phyloP scores from a whole-genome alignment of 23 tunicate genomes.

The Oikopleura dioica region DNA sequence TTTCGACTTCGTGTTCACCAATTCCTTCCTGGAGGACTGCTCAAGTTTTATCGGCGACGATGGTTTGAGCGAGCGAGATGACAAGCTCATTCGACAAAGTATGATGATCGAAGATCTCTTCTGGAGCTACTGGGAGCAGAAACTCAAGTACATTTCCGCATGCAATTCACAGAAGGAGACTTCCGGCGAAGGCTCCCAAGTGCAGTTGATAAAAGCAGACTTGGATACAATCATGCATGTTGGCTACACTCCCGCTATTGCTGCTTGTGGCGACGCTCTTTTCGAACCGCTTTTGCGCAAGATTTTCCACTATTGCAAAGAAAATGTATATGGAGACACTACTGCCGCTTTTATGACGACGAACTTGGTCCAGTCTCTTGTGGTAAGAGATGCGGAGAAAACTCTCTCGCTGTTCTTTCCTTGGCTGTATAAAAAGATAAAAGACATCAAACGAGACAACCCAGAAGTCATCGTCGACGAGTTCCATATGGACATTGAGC shows the following conservation, averaged over 20 bases:
- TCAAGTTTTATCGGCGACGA: background rate
- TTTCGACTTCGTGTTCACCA: constrained; percentile 2
- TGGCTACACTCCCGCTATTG: background rate
- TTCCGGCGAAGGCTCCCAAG: background rate
- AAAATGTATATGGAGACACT: background rate
- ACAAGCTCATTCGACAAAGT: too few species aligned
- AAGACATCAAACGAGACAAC: background rate
- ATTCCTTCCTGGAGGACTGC: background rate
- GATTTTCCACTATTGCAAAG: background rate
- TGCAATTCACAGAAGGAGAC: background rate
- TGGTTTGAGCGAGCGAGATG: background rate
- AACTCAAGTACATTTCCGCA: background rate
- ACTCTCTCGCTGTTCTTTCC: background rate
- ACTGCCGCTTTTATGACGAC: background rate
- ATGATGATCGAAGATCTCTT: constrained; percentile 1
- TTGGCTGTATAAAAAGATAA: background rate
- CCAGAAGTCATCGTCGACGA: background rate
- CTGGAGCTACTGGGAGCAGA: constrained; percentile 6
- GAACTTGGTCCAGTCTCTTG: constrained; percentile 6
- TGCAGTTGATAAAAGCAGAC: background rate
- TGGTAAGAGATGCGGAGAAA: background rate
- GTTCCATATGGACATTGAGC: background rate
- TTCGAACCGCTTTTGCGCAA: background rate
- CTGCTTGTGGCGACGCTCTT: background rate
- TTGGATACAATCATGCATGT: background rate